These are phyloP conservation scores for Drosophila aldrichi DNA, from an alignment of 2,888 invertebrate species.

Conservation along the genomic window DNA sequence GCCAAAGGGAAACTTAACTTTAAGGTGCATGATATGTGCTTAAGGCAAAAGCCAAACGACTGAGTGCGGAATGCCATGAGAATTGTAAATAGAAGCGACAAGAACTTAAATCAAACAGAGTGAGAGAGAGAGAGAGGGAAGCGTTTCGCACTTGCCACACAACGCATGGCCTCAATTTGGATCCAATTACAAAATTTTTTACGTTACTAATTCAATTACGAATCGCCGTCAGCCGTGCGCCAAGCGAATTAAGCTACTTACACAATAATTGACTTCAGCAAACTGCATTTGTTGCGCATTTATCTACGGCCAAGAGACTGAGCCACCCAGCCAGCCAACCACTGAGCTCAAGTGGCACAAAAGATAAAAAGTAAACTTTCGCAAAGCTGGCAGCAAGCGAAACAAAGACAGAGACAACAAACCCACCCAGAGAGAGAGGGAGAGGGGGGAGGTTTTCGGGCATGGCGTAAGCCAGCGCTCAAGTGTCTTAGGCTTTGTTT, in stretches of 20 bases:
- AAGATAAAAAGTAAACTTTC: constrained; percentile 72
- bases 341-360: constrained; percentile 57
- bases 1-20: constrained; percentile 12
- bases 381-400: constrained; percentile 20
- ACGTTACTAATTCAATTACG: constrained; percentile 50
- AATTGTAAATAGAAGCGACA: neutral
- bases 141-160: constrained; percentile 5
- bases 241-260: constrained; percentile 71
- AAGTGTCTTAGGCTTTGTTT: constrained; percentile 70
- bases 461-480: constrained; percentile 41
- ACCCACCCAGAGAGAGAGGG: too few species aligned
- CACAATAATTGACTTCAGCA: constrained; percentile 77
- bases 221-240: constrained; percentile 32
- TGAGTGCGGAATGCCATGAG: neutral
- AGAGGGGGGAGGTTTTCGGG: neutral
- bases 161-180: constrained; percentile 28
- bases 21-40: constrained; percentile 9
- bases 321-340: constrained; percentile 21
- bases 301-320: constrained; percentile 34
- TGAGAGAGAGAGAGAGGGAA: neutral
- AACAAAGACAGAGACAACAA: neutral
- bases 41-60: neutral
- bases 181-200: constrained; percentile 49
- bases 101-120: neutral
- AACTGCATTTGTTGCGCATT: constrained; percentile 79